Evolutionary conservation across 2,888 invertebrate genomes (phyloP).

Genomic region (Megastigmus dorsalis): DNA sequence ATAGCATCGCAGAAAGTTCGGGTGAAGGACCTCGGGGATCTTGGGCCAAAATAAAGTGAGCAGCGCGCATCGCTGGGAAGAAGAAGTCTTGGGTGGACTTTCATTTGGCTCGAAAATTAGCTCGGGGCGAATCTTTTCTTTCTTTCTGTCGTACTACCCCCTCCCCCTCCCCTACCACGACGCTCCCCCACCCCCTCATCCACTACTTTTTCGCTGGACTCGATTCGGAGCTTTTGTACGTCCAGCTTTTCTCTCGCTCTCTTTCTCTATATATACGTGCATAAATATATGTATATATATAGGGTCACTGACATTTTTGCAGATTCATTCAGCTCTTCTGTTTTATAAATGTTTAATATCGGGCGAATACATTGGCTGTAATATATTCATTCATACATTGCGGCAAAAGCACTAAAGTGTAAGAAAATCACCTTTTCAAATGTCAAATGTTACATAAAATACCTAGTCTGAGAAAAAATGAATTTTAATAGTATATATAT

Average conservation of each 20-base stretch:
- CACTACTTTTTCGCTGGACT: background rate
- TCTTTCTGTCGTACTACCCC: too few relatives aligned
- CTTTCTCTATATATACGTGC: background rate
- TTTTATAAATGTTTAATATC: background rate
- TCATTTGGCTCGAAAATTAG: constrained; percentile 52
- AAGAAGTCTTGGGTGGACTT: constrained; percentile 42
- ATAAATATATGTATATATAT: background rate
- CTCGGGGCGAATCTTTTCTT: constrained; percentile 16
- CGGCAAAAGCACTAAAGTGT: too few relatives aligned
- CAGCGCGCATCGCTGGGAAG: background rate
- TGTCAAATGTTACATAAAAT: too few relatives aligned
- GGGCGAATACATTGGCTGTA: too few relatives aligned
- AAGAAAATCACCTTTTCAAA: too few relatives aligned
- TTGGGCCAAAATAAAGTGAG: constrained; percentile 37
- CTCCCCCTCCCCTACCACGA: too few relatives aligned
- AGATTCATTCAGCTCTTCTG: background rate
- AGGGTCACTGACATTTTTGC: too few relatives aligned
- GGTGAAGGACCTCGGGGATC: constrained; percentile 35
- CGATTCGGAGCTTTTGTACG: background rate
- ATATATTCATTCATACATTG: too few relatives aligned
- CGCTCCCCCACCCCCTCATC: too few relatives aligned
- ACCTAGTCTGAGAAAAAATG: too few relatives aligned
- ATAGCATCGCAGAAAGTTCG: constrained; percentile 22
- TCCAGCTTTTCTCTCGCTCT: too few relatives aligned
- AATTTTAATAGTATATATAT: too few relatives aligned